These are phyloP conservation scores for Nematolebias whitei DNA, from an alignment of 2,113 vertebrate genomes.

Conservation along the genomic window DNA sequence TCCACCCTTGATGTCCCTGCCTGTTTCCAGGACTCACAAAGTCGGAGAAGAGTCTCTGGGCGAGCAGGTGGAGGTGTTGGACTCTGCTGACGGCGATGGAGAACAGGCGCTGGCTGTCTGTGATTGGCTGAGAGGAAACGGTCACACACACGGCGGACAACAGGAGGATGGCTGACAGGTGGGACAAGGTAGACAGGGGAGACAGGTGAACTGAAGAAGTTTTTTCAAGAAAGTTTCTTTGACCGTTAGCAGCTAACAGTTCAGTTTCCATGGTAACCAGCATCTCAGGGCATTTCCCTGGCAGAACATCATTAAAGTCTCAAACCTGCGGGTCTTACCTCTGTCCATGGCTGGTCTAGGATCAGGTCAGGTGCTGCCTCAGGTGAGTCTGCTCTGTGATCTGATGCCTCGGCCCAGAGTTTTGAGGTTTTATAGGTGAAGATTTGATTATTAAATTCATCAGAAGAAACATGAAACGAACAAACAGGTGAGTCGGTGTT, in stretches of 20 bases:
- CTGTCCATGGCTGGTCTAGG: slow-evolving; percentile 37
- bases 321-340: slow-evolving; percentile 24
- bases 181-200: slow-evolving; percentile 12
- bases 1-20: not conserved
- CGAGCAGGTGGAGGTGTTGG: slow-evolving; percentile 65
- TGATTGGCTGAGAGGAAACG: slow-evolving; percentile 52
- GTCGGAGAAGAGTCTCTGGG: slow-evolving; percentile 56
- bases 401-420: slow-evolving; percentile 4
- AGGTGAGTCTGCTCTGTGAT: not conserved
- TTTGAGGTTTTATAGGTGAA: slow-evolving; percentile 52
- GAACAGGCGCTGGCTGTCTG: slow-evolving; percentile 65
- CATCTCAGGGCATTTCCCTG: too few relatives aligned
- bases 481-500: slow-evolving; percentile 16
- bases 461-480: slow-evolving; percentile 43
- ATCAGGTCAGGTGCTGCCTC: slow-evolving; percentile 9
- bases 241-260: too few relatives aligned
- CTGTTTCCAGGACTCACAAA: slow-evolving; percentile 50
- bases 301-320: too few relatives aligned
- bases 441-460: slow-evolving; percentile 54
- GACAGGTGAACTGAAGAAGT: too few relatives aligned
- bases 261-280: too few relatives aligned
- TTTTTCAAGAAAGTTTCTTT: too few relatives aligned
- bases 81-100: slow-evolving; percentile 64
- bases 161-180: slow-evolving; percentile 51
- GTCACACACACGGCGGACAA: slow-evolving; percentile 51